Percentiles rank a stretch among this genome's conserved stretches.
These are phyloP conservation scores for Cyclargus thomasi DNA, from an alignment of 1,140 invertebrate genomes.

Conservation along the genomic window DNA sequence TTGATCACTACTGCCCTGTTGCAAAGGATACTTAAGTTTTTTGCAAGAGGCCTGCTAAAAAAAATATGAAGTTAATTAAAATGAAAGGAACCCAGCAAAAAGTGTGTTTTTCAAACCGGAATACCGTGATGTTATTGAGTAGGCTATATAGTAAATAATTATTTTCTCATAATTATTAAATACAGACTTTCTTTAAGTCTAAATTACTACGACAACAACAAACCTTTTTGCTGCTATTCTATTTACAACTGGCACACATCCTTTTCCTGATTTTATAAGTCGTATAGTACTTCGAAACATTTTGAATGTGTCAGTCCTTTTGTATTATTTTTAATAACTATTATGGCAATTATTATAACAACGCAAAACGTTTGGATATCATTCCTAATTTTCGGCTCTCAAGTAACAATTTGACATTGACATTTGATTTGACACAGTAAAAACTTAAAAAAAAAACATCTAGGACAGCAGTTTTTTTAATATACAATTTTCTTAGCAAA, in stretches of 20 bases:
- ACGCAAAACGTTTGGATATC: neutral
- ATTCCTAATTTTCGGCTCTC: no score
- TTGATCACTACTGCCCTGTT: constrained; percentile 17
- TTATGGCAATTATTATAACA: neutral
- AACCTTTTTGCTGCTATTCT: constrained; percentile 3
- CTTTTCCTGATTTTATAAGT: constrained; percentile 22
- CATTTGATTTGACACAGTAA: no score
- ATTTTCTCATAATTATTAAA: no score
- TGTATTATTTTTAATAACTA: neutral
- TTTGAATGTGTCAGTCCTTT: neutral
- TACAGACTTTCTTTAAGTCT: no score
- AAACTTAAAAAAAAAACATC: no score
- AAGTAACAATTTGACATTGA: no score
- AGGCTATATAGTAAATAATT: no score
- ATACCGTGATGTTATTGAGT: neutral
- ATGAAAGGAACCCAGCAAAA: neutral
- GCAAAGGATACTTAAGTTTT: constrained; percentile 37
- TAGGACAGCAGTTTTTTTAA: no score
- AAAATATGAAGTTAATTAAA: constrained; percentile 8
- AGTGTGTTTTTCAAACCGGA: neutral
- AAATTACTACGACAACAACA: neutral
- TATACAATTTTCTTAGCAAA: no score
- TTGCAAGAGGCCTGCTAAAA: constrained; percentile 36
- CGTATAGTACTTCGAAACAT: constrained; percentile 28
- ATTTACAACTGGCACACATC: constrained; percentile 23